Evolutionary conservation across 1,140 invertebrate species (phyloP).

Genomic region (Aphaenogaster floridana): DNA sequence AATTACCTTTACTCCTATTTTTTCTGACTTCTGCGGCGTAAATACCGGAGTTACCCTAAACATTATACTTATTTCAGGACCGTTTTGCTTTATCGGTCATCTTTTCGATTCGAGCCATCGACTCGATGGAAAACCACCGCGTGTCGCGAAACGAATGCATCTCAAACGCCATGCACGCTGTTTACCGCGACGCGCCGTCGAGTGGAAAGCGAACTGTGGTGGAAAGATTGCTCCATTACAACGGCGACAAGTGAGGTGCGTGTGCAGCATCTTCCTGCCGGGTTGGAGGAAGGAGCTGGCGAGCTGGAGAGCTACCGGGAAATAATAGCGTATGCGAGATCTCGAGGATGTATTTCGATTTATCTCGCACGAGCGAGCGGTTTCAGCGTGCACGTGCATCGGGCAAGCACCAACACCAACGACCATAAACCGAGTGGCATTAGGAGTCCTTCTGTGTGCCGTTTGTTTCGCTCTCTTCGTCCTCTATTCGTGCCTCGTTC

Average conservation of each 20-base stretch:
- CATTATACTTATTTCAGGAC: neutral
- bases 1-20: too few species aligned
- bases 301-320: slow-evolving; percentile 40
- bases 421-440: slow-evolving; percentile 15
- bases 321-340: slow-evolving; percentile 58
- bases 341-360: slow-evolving; percentile 60
- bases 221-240: slow-evolving; percentile 62
- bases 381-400: slow-evolving; percentile 22
- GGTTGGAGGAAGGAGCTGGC: neutral
- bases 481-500: neutral
- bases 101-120: neutral
- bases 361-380: slow-evolving; percentile 55
- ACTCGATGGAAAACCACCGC: neutral
- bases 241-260: slow-evolving; percentile 51
- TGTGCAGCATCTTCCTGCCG: slow-evolving; percentile 16
- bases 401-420: slow-evolving; percentile 34
- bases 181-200: slow-evolving; percentile 42
- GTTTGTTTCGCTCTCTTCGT: slow-evolving; percentile 37
- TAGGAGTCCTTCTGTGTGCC: slow-evolving; percentile 32
- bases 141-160: slow-evolving; percentile 37
- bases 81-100: neutral
- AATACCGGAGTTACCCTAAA: neutral
- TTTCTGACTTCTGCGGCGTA: too few species aligned
- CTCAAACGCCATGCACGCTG: slow-evolving; percentile 19
- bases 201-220: slow-evolving; percentile 50